Base-by-base conservation (phyloP, 30 jellyfish, hydroid and myxozoan genomes). In the Mastigias papua region DNA sequence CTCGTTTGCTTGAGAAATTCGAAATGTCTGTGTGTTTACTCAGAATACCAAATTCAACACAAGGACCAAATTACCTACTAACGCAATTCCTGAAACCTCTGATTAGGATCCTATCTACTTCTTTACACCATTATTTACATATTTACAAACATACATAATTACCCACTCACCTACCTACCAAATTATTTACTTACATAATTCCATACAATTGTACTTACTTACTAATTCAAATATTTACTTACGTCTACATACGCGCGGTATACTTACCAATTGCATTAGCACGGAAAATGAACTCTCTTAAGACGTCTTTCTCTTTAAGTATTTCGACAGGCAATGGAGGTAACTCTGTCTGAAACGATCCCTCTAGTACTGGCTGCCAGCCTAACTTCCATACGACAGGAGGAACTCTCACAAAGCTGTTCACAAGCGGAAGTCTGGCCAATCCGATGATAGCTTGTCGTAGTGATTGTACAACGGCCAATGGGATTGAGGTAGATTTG, bases 311-410 rank as follows among this genome's bases (percentile, higher is more conserved):
- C 71, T 94, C 98, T 62, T 94, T 94, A 73, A 94, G 76, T 26
- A 94, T 94, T 27, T 94, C 98, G 37, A 94, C 97, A 8, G 98
- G 98, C 48, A 94, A 71, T 0, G 98, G 98, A 23, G 98, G 98
- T 34, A 94, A 62, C 71, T 94, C 98, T 32, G 98, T 88, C 19
- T 82, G 69, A 34, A 88, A 85, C 19, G 78, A 28, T 46, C 98
- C 98, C 48, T 94, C 98, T 21, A 74, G 30, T 21, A 68, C 68
- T 2, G 97, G 98, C 67, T 76, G 86, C 98, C 98, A 94, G 27
- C 96, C 98, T 1, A 94, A 35, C 65, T 89, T 94, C 98, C 98
- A 94, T 23, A 94, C 98, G 10, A 94, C 54, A n/a, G 98, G 98
- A 16, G 98, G 98, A 6, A 94, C 86, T 32, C 98, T 58, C 5